Evolutionary conservation across 1,140 invertebrate genomes (phyloP).

Genomic region (Drosophila kepulauana): DNA sequence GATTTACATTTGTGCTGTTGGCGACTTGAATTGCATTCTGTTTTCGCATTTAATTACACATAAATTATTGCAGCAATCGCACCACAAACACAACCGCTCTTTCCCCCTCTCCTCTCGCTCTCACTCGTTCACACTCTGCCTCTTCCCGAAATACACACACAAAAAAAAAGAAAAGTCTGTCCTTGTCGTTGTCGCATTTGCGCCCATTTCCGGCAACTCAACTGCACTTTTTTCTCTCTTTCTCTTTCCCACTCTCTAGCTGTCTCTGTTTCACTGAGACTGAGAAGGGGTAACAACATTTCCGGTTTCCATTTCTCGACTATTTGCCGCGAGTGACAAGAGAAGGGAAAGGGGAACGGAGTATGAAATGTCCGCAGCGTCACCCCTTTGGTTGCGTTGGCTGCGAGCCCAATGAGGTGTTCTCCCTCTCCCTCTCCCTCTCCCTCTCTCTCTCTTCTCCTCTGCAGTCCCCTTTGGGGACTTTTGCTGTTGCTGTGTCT

Average conservation of each 20-base stretch:
- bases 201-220: constrained; percentile 62
- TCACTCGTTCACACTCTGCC: constrained; percentile 4
- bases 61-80: constrained; percentile 68
- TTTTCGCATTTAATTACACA: constrained; percentile 73
- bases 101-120: too few relatives aligned
- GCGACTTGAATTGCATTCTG: constrained; percentile 43
- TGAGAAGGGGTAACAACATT: constrained; percentile 63
- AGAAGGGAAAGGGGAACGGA: too few relatives aligned
- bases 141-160: constrained; percentile 4
- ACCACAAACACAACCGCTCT: constrained; percentile 25
- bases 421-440: too few relatives aligned
- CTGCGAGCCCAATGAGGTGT: constrained; percentile 9
- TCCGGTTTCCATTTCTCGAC: constrained; percentile 80
- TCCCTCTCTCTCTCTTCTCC: not conserved
- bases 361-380: constrained; percentile 68
- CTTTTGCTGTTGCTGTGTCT: not conserved
- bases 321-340: constrained; percentile 53
- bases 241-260: not conserved
- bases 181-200: constrained; percentile 66
- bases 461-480: not conserved
- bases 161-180: not conserved
- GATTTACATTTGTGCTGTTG: constrained; percentile 20
- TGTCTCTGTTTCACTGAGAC: not conserved
- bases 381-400: constrained; percentile 23
- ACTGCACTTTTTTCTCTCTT: constrained; percentile 1